phyloP scores from a whole-genome alignment of 2,113 vertebrate species.

The Coregonus clupeaformis region DNA sequence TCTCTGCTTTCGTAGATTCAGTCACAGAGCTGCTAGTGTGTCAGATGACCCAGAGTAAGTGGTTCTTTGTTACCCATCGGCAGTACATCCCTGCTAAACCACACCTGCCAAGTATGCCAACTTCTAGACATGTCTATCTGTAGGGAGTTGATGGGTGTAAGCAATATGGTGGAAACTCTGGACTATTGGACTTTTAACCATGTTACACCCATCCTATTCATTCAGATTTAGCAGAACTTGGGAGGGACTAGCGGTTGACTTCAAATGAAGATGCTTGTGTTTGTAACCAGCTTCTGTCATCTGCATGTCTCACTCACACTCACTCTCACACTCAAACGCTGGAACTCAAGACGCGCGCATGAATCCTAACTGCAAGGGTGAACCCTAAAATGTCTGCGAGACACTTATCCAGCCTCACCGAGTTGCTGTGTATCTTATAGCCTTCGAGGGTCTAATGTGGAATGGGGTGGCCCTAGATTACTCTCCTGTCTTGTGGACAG shows the following conservation, averaged over 20 bases:
- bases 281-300: not conserved
- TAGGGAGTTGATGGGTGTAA: not conserved
- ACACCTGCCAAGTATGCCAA: not conserved
- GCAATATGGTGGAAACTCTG: not conserved
- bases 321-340: not conserved
- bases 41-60: slow-evolving; percentile 97
- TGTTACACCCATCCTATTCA: not conserved
- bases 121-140: not conserved
- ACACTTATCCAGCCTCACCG: not conserved
- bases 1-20: slow-evolving; percentile 87
- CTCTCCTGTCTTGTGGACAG: no score
- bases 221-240: not conserved
- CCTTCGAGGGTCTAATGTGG: not conserved
- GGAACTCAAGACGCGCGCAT: not conserved
- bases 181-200: not conserved
- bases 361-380: not conserved
- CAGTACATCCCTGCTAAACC: slow-evolving; percentile 6
- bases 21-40: slow-evolving; percentile 83
- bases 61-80: slow-evolving; percentile 8
- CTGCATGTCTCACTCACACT: not conserved
- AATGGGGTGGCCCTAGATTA: no score
- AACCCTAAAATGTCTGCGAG: no score
- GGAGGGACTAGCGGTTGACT: not conserved
- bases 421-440: not conserved
- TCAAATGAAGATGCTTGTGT: not conserved